phyloP scores from a whole-genome alignment of 1,140 invertebrate species.

The Metopolophium dirhodum region DNA sequence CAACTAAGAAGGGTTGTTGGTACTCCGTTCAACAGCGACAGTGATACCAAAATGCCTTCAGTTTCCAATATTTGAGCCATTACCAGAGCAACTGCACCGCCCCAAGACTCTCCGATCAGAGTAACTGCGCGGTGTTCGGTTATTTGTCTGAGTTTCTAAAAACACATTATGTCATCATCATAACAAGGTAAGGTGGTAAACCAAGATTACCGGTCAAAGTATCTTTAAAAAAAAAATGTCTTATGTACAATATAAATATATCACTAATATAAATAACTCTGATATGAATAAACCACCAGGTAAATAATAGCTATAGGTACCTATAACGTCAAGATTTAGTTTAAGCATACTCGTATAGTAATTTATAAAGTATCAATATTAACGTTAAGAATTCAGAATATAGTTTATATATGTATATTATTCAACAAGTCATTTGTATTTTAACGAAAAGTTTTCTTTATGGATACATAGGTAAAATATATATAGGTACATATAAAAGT shows the following conservation, averaged over 20 bases:
- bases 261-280: background rate
- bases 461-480: too few relatives aligned
- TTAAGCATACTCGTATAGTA: too few relatives aligned
- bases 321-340: too few relatives aligned
- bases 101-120: constrained; percentile 60
- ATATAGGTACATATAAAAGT: too few relatives aligned
- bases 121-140: constrained; percentile 46
- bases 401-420: too few relatives aligned
- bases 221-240: background rate
- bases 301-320: too few relatives aligned
- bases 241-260: background rate
- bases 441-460: too few relatives aligned
- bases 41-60: constrained; percentile 31
- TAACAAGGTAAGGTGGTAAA: background rate
- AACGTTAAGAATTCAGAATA: too few relatives aligned
- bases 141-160: constrained; percentile 40
- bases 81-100: constrained; percentile 58
- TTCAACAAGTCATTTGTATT: too few relatives aligned
- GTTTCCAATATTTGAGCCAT: constrained; percentile 58
- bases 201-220: background rate
- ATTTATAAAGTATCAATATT: too few relatives aligned
- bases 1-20: background rate
- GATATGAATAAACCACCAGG: background rate
- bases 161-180: background rate
- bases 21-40: constrained; percentile 17